These are phyloP conservation scores for Agapornis roseicollis DNA, from an alignment of 2,113 vertebrate species.

Conservation along the genomic window DNA sequence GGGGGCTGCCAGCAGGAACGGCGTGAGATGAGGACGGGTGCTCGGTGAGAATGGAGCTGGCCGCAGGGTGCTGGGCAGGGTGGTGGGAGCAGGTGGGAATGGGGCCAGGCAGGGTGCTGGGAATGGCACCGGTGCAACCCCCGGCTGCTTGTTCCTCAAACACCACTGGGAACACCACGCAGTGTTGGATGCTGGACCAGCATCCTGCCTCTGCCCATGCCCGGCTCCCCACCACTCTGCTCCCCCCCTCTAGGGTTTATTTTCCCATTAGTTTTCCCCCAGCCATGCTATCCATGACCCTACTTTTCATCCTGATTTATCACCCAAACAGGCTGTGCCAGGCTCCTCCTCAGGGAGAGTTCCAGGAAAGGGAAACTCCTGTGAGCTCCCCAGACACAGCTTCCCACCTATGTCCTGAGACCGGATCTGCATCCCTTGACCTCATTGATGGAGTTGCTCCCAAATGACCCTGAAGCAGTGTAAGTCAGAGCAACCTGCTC, in stretches of 20 bases:
- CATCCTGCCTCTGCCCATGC: background rate
- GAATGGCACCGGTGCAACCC: rapidly evolving
- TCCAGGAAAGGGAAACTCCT: background rate
- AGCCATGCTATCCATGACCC: background rate
- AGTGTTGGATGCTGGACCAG: background rate
- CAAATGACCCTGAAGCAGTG: background rate
- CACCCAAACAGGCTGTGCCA: background rate
- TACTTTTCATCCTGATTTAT: rapidly evolving
- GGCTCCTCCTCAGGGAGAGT: background rate
- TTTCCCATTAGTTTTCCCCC: background rate
- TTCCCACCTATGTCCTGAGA: background rate
- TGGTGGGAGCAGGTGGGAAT: too few relatives aligned
- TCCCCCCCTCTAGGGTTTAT: rapidly evolving
- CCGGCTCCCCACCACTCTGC: rapidly evolving
- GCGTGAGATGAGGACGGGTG: background rate
- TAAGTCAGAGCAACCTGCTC: background rate
- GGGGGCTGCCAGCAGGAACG: background rate
- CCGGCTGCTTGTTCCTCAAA: background rate
- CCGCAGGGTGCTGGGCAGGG: background rate
- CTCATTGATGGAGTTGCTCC: background rate
- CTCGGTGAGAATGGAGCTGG: background rate
- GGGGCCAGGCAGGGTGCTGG: background rate
- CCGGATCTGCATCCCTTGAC: background rate
- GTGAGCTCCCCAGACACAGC: background rate
- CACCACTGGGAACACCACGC: background rate